A percentile compares a stretch with the other conserved stretches of the same genome.
phyloP scores from a whole-genome alignment of 2,113 vertebrate genomes.

The Nothocercus nigrocapillus region DNA sequence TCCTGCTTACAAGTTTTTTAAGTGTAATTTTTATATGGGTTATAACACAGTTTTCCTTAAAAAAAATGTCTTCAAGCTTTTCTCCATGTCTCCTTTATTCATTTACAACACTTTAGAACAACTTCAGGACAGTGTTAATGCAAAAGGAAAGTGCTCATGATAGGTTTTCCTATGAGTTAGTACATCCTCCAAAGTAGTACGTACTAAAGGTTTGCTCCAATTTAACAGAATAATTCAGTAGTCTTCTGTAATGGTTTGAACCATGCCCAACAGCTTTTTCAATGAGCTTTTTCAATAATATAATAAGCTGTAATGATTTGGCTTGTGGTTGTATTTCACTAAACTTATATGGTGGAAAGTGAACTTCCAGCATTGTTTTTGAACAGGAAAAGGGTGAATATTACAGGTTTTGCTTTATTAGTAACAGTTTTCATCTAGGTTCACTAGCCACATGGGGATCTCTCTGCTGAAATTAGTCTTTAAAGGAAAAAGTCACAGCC shows the following conservation, averaged over 20 bases:
- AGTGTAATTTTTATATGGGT: neutral
- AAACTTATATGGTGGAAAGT: neutral
- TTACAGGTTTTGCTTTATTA: slow-evolving; percentile 19
- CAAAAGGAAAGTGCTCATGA: neutral
- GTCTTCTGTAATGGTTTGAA: neutral
- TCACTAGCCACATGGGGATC: neutral
- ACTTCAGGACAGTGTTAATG: neutral
- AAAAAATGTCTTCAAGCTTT: neutral
- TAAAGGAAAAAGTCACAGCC: neutral
- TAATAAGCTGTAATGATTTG: neutral
- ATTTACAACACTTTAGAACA: neutral
- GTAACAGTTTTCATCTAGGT: slow-evolving; percentile 1
- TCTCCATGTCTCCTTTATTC: neutral
- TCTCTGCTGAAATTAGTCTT: slow-evolving; percentile 13
- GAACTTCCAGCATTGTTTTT: neutral
- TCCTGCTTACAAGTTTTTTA: neutral
- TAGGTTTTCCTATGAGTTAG: neutral
- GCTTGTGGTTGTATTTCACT: neutral
- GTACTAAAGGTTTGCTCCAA: neutral
- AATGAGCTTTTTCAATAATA: neutral
- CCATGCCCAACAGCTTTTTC: neutral
- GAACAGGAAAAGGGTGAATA: neutral
- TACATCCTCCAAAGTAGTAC: neutral
- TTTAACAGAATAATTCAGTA: neutral
- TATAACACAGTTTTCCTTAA: neutral